Base-by-base conservation (phyloP, 2,113 vertebrate genomes). In the Elachura formosa region DNA sequence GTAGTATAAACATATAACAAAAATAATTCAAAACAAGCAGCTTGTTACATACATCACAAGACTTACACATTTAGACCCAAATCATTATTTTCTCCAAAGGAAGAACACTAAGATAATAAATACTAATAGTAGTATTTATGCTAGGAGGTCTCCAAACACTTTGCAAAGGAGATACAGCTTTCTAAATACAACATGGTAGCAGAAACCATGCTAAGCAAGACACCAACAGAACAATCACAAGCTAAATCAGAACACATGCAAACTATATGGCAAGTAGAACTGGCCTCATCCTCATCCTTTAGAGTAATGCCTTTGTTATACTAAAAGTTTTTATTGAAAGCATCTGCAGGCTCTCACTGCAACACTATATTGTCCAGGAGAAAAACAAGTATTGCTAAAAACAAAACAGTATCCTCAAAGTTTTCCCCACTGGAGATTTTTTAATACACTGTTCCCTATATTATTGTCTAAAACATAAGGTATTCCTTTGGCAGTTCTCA, bases 241-340 rank as follows among this genome's bases (percentile, higher is more conserved):
- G 9, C 15, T 86, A 92, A 93, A 83, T 51, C 34, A 59, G 21
- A 83, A 80, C 51, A 88, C 59, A 61, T 91, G 62, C 15, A 84
- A 84, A 83, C 89, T 54, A 43, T 20, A 68, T 62, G 23, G 36
- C 81, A 90, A 58, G 49, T 91, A 93, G 67, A 87, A 72, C 7
- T 56, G n/a, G 54, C 58, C 18, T 88, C 28, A 78, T 84, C 38
- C 28, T 87, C 36, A 45, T 8, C 26, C 61, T 72, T 93, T 52
- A 59, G 17, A 71, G 8, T 74, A 91, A 86, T 72, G 23, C 76
- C 77, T 84, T 29, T 89, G 45, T 89, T 29, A 45, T n/a, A 25
- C 76, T 89, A 83, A 67, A 38, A 34, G 6, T 63, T 93, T 90
- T 93, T 82, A 93, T 73, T 68, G 56, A 93, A 93, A 92, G 41